Evolutionary conservation across 2,797 vertebrate genomes (phyloP).

Genomic region (Masticophis lateralis): DNA sequence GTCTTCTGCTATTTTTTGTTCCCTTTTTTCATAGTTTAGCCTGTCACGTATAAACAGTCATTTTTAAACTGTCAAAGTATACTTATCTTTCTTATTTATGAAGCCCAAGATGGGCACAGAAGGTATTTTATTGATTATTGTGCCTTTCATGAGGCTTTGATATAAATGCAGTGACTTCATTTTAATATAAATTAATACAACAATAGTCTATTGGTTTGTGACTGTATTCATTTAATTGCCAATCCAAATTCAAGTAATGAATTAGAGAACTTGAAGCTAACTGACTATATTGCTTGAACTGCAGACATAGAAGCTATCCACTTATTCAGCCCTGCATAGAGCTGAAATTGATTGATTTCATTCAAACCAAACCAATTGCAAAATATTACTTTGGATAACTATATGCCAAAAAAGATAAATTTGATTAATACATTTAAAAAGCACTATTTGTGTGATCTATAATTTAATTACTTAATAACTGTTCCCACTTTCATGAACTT

Average conservation of each 20-base stretch:
- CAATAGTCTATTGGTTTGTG: not conserved
- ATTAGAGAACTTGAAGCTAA: not conserved
- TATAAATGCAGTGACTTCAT: not conserved
- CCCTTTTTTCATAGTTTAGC: not conserved
- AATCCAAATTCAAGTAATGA: not conserved
- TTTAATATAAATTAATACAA: not conserved
- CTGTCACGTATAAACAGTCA: not conserved
- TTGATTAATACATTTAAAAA: conserved; percentile 19
- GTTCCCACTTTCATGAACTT: not conserved
- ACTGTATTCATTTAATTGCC: not conserved
- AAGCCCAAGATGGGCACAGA: not conserved
- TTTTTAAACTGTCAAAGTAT: not conserved
- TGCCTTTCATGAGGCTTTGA: not conserved
- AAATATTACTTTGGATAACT: not conserved
- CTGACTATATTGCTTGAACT: not conserved
- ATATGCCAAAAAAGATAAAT: conserved; percentile 6
- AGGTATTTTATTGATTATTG: not conserved
- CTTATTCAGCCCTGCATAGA: not conserved
- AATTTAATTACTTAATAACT: conserved; percentile 18
- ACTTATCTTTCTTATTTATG: not conserved
- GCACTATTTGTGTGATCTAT: not conserved
- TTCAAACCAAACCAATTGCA: not conserved
- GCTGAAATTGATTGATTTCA: not conserved
- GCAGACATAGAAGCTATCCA: not conserved
- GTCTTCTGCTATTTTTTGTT: not conserved